Conservation (phyloP, 1,140 invertebrate genomes). For the Brachionus calyciflorus region DNA sequence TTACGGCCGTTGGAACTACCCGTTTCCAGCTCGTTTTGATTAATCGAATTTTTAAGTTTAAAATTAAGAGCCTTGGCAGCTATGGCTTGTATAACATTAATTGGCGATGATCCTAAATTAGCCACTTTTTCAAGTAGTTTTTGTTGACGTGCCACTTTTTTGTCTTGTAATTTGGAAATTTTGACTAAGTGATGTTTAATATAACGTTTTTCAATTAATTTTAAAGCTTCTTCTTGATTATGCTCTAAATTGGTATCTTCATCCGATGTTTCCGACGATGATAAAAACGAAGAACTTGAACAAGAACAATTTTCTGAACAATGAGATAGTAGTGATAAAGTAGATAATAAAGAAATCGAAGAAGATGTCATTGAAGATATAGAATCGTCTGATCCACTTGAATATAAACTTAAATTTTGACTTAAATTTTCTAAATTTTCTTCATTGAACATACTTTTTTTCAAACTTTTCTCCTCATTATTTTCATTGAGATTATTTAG, state of each 20-base stretch:
- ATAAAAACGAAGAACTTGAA: background rate
- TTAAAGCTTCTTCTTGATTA: background rate
- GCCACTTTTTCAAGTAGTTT: constrained; percentile 37
- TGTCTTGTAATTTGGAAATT: constrained; percentile 5
- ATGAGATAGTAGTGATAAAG: constrained; percentile 1
- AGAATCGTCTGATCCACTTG: constrained; percentile 1
- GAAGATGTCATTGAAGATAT: background rate
- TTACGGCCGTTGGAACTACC: background rate
- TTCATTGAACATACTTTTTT: background rate
- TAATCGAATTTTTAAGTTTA: constrained; percentile 15
- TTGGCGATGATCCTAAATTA: constrained; percentile 43
- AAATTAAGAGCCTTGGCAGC: constrained; percentile 41
- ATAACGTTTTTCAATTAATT: constrained; percentile 4
- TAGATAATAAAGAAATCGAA: background rate
- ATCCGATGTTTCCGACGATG: background rate
- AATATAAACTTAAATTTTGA: constrained; percentile 12
- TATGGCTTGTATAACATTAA: constrained; percentile 38
- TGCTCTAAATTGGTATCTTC: background rate
- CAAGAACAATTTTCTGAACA: background rate
- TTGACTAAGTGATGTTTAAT: background rate
- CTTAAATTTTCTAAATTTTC: constrained; percentile 34
- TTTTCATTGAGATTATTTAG: background rate
- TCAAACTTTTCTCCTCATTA: background rate
- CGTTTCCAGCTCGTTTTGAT: background rate
- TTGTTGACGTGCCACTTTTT: constrained; percentile 27